A percentile compares a stretch with the other conserved stretches of the same genome.
phyloP scores from a whole-genome alignment of 2,797 vertebrate genomes.

The Phoebastria nigripes region DNA sequence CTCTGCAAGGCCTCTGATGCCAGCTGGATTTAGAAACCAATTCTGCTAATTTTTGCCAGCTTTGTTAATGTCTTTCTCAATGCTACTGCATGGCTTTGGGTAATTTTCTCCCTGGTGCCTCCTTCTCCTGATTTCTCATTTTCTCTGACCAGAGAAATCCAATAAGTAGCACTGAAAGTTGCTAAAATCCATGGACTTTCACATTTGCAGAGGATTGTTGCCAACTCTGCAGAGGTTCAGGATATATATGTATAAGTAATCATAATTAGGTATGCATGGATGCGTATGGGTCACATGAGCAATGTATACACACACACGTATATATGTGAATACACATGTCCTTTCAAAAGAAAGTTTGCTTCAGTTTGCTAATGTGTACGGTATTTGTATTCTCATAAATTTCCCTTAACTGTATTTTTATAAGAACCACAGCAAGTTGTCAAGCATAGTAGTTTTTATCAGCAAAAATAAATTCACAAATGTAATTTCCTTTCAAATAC shows the following conservation, averaged over 20 bases:
- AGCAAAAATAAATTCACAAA: neutral
- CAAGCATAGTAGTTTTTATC: slow-evolving; percentile 3
- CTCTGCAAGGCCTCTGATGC: neutral
- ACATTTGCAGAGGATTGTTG: neutral
- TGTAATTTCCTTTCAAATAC: slow-evolving; percentile 22
- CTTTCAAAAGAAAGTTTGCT: neutral
- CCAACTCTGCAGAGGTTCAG: neutral
- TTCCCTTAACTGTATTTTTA: neutral
- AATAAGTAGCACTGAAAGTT: neutral
- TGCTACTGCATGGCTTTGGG: neutral
- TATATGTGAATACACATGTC: neutral
- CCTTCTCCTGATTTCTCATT: neutral
- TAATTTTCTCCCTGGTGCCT: neutral
- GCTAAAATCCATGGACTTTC: neutral
- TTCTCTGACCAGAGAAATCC: neutral
- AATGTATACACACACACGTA: neutral
- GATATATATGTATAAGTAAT: neutral
- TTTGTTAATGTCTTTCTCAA: neutral
- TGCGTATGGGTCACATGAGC: neutral
- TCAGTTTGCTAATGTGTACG: neutral
- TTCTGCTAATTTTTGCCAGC: neutral
- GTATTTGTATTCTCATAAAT: neutral
- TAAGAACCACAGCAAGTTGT: neutral
- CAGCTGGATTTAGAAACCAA: neutral
- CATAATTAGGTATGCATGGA: neutral